Conservation (phyloP, 2,113 vertebrate species). For the Thunnus thynnus region DNA sequence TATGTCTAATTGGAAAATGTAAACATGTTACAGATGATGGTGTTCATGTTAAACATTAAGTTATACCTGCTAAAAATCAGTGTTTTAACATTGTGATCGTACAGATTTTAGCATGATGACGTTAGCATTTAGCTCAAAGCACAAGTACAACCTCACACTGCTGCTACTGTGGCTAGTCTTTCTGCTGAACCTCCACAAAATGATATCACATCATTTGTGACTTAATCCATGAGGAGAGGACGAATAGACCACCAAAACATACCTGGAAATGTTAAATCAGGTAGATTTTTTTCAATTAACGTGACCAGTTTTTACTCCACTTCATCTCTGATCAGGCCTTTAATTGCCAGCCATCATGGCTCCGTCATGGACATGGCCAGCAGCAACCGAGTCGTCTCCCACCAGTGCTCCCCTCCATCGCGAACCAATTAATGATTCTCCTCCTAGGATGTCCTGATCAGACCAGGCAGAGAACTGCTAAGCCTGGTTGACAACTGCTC, state of each 20-base stretch:
- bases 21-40: neutral
- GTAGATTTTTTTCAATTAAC: constrained; percentile 10
- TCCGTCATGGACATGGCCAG: constrained; percentile 42
- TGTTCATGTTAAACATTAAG: no score
- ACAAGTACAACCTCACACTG: no score
- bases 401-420: constrained; percentile 51
- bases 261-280: neutral
- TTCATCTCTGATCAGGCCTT: constrained; percentile 56
- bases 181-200: no score
- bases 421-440: constrained; percentile 79
- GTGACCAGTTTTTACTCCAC: neutral
- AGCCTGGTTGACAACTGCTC: constrained; percentile 53
- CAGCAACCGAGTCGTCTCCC: constrained; percentile 48
- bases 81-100: no score
- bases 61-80: no score
- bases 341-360: constrained; percentile 56
- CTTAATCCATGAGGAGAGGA: neutral
- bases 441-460: constrained; percentile 75
- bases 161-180: no score
- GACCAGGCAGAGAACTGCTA: constrained; percentile 60
- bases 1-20: no score
- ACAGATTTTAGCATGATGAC: no score
- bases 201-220: neutral
- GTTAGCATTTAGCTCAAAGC: no score
- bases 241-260: neutral